These are phyloP conservation scores for Psix sp. DNA, from an alignment of 1,140 invertebrate species.

Conservation along the genomic window DNA sequence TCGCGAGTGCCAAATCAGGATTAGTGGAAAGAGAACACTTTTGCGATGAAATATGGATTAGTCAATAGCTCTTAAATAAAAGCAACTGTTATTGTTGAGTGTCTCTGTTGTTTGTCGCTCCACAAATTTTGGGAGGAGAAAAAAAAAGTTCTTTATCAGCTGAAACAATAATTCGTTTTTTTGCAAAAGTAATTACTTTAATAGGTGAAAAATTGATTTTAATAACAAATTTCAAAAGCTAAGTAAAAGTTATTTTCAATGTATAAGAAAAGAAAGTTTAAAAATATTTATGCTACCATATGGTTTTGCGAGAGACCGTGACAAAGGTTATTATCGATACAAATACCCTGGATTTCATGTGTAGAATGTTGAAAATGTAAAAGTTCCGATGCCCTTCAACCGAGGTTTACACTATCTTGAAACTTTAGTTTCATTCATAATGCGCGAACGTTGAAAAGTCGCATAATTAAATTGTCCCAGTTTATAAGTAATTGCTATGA, in stretches of 20 bases:
- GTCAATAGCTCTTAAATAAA: conserved; percentile 19
- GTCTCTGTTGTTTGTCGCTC: conserved; percentile 1
- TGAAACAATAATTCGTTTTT: conserved; percentile 6
- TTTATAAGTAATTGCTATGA: neutral
- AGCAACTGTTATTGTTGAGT: conserved; percentile 26
- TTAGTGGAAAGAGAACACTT: conserved; percentile 17
- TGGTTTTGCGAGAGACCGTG: too few species aligned
- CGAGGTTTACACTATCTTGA: conserved; percentile 2
- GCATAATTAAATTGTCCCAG: conserved; percentile 18
- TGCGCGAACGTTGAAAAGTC: neutral
- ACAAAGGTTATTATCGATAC: conserved; percentile 3
- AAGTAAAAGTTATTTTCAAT: too few species aligned
- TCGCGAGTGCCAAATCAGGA: conserved; percentile 24
- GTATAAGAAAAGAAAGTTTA: neutral
- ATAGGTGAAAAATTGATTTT: too few species aligned
- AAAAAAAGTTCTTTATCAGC: too few species aligned
- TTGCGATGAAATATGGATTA: conserved; percentile 31
- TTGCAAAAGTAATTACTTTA: neutral
- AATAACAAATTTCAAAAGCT: too few species aligned
- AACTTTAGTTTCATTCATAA: conserved; percentile 11
- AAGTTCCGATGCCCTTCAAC: conserved; percentile 2
- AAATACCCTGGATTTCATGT: neutral
- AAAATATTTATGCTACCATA: neutral
- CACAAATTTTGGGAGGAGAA: conserved; percentile 17
- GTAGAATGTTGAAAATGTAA: neutral